Conservation (phyloP, 1,140 invertebrate species). For the Hyposmocoma kahamanoa region DNA sequence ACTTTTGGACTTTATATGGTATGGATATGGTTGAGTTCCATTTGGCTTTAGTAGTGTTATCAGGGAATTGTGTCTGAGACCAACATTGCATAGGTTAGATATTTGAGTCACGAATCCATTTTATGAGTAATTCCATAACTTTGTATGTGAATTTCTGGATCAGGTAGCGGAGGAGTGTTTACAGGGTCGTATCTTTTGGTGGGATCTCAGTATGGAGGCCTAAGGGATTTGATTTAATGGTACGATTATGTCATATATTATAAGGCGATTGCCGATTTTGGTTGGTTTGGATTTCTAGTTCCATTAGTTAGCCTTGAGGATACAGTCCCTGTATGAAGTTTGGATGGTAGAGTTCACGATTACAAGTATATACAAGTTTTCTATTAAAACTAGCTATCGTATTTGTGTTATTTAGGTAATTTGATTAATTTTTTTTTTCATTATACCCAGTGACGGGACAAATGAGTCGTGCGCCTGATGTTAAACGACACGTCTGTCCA, state of each 20-base stretch:
- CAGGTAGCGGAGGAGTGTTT: slow-evolving; percentile 56
- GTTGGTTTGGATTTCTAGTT: too few species aligned
- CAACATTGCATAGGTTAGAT: slow-evolving; percentile 58
- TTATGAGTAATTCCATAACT: slow-evolving; percentile 73
- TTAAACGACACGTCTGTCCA: too few species aligned
- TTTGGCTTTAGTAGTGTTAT: background rate
- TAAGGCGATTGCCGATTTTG: too few species aligned
- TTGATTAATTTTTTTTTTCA: too few species aligned
- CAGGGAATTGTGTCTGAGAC: slow-evolving; percentile 3
- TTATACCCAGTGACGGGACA: too few species aligned
- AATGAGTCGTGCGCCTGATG: too few species aligned
- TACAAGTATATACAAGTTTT: too few species aligned
- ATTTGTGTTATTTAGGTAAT: too few species aligned
- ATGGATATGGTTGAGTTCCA: slow-evolving; percentile 11
- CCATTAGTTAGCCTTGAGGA: too few species aligned
- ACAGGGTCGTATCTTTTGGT: slow-evolving; percentile 45
- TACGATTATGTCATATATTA: slow-evolving; percentile 16
- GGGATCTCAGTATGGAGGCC: slow-evolving; percentile 34
- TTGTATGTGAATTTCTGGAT: slow-evolving; percentile 69
- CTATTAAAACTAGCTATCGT: too few species aligned
- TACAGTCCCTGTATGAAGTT: too few species aligned
- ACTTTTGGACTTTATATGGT: slow-evolving; percentile 11
- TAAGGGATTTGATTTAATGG: slow-evolving; percentile 52
- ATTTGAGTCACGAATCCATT: slow-evolving; percentile 72
- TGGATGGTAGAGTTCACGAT: too few species aligned